Percentiles rank a stretch among this genome's conserved stretches.
Evolutionary conservation across 2,797 vertebrate genomes (phyloP).

Genomic region (Cryptoblepharus egeriae): DNA sequence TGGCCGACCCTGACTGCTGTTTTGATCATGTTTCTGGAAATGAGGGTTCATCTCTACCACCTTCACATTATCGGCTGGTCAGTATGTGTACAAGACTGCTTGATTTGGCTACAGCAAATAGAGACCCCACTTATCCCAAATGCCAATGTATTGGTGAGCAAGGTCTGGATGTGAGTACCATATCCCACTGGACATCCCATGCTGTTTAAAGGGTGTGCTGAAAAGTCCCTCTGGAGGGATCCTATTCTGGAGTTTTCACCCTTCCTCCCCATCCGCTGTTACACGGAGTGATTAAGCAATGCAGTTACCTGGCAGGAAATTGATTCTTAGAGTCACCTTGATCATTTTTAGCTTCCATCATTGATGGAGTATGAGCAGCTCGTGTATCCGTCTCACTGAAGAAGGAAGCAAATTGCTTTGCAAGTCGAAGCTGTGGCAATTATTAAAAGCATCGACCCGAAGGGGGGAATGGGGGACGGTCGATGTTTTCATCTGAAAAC

Average conservation of each 20-base stretch:
- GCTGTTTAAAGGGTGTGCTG: neutral
- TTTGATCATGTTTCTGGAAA: too few species aligned
- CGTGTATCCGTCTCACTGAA: constrained; percentile 10
- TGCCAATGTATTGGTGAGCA: neutral
- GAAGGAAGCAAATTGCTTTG: constrained; percentile 31
- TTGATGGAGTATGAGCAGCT: neutral
- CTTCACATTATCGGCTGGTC: too few species aligned
- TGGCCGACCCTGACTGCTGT: too few species aligned
- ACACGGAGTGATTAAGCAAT: constrained; percentile 26
- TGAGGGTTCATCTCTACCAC: too few species aligned
- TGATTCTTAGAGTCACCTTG: constrained; percentile 22
- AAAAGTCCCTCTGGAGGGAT: neutral
- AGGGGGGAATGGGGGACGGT: neutral
- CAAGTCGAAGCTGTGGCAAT: constrained; percentile 17
- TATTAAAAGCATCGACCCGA: constrained; percentile 31
- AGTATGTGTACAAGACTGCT: too few species aligned
- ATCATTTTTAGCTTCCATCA: neutral
- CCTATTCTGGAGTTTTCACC: neutral
- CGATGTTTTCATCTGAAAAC: constrained; percentile 32
- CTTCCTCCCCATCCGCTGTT: constrained; percentile 10
- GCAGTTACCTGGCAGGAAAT: neutral
- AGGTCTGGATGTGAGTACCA: neutral
- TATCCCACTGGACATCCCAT: too few species aligned
- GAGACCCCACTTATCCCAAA: neutral
- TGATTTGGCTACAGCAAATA: too few species aligned